Conservation (phyloP, 2,113 vertebrate genomes). For the Rhodinocichla rosea region DNA sequence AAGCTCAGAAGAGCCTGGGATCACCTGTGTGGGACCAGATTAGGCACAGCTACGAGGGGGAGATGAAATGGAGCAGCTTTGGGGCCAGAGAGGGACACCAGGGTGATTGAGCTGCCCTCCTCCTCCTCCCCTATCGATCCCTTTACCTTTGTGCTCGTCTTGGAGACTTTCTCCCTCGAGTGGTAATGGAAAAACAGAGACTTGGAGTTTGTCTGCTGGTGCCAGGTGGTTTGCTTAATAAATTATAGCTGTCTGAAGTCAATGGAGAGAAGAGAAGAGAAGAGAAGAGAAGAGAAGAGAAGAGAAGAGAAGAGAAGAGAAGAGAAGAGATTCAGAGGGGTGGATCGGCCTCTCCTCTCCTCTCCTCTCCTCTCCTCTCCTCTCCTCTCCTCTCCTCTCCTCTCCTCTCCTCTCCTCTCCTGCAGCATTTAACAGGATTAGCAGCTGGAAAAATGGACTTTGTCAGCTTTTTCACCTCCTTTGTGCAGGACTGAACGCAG, state of each 20-base stretch:
- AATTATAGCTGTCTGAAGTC: conserved; percentile 60
- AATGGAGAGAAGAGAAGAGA: background rate
- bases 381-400: background rate
- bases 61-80: conserved; percentile 32
- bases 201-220: conserved; percentile 42
- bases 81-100: conserved; percentile 4
- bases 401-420: background rate
- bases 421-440: background rate
- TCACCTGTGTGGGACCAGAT: conserved; percentile 49
- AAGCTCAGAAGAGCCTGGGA: conserved; percentile 28
- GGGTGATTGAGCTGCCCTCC: conserved; percentile 61
- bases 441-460: background rate
- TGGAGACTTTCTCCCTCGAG: conserved; percentile 51
- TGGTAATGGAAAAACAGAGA: conserved; percentile 40
- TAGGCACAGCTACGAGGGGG: background rate
- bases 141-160: conserved; percentile 27
- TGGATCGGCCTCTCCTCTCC: background rate
- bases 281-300: background rate
- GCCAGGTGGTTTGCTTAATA: conserved; percentile 68
- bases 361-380: background rate
- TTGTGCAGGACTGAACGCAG: fast-evolving
- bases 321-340: background rate
- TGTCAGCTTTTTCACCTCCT: background rate
- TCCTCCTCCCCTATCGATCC: conserved; percentile 65
- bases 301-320: background rate